Conservation (phyloP, 2,113 vertebrate genomes). For the Mobula hypostoma region DNA sequence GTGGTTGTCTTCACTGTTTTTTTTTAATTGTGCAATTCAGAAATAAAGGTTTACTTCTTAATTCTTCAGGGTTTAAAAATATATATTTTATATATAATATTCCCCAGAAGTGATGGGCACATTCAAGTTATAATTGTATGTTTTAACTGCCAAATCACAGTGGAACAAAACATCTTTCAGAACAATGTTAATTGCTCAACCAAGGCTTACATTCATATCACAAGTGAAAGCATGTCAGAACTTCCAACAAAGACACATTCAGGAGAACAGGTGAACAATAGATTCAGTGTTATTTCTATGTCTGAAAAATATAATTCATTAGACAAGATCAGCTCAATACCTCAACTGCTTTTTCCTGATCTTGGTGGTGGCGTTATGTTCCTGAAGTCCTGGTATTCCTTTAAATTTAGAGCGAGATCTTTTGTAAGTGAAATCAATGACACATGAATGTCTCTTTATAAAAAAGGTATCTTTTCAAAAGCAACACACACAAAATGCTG, state of each 20-base stretch:
- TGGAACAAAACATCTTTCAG: conserved; percentile 9
- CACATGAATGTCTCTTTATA: background rate
- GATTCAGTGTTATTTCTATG: background rate
- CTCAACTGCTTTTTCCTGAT: background rate
- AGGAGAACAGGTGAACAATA: background rate
- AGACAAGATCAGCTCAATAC: background rate
- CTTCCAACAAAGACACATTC: conserved; percentile 30
- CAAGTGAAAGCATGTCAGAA: background rate
- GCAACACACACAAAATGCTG: too few relatives aligned
- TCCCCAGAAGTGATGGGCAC: background rate
- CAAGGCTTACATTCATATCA: background rate
- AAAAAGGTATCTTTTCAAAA: background rate
- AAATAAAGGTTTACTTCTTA: background rate
- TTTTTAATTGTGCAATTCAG: background rate
- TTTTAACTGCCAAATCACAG: conserved; percentile 21
- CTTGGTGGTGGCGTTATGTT: background rate
- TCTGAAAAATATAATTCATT: background rate
- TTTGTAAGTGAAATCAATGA: background rate
- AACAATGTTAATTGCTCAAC: conserved; percentile 21
- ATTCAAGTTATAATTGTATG: conserved; percentile 9
- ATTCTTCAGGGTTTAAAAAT: background rate
- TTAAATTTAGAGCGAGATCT: background rate
- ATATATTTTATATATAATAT: background rate
- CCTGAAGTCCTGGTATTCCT: background rate
- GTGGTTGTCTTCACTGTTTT: background rate